Evolutionary conservation across 2,113 vertebrate genomes (phyloP), one percentile per base, ranked within the genome.

Genomic region (Potamarius usumacintae): DNA sequence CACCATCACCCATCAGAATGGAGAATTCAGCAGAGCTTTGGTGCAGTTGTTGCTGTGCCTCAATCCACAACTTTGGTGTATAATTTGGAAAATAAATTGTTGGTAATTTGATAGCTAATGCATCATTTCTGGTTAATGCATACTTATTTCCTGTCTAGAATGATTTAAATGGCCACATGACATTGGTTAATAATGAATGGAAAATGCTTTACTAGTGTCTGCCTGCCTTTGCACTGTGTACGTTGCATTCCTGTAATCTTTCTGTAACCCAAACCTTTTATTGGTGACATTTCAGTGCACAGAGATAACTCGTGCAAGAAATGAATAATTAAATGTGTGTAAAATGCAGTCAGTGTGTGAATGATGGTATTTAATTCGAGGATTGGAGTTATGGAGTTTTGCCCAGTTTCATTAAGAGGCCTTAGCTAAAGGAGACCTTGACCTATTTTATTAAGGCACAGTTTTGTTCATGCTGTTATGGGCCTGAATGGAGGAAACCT

Each of bases 371-470:
- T 87, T 27, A n/a, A 25, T n/a, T 76, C 1, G 15, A 52, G 34
- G 57, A 9, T 57, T 74, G 76, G 34, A 22, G 25, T 42, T 81
- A 15, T 86, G 77, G n/a, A 86, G 80, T 81, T 88, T 86, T 80
- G 87, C 89, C 85, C 58, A 48, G 82, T 67, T 81, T 88, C 57
- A 83, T 88, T 80, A 87, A 67, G 89, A 60, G 67, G 90, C 60
- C 69, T 67, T 81, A 12, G 53, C 79, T 71, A 34, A 42, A 34
- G 34, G 69, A 90, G 90, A 93, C 90, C 87, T 90, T 92, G 90
- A 90, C 91, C 92, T 27, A 18, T 81, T 89, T 76, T 63, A 76
- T 87, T 30, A 82, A 87, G 69, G 92, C 89, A 91, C 65, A 63
- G 52, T 79, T 80, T n/a, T 30, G 71, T 52, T 67, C 5, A 27